Conservation (phyloP, 2,888 invertebrate genomes). For the Vanessa cardui region DNA sequence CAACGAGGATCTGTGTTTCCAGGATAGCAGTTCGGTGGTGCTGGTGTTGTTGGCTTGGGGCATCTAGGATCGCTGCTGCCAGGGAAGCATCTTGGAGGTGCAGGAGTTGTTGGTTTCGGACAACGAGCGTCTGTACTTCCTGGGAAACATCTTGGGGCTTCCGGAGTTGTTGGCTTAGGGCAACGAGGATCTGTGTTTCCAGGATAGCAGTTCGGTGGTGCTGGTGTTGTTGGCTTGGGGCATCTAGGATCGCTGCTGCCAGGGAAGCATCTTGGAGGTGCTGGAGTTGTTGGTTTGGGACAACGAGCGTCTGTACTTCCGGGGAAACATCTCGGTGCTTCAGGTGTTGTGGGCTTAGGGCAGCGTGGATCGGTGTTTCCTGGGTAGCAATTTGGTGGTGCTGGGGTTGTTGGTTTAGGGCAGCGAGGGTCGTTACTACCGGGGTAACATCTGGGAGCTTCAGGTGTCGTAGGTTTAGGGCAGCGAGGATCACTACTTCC, state of each 20-base stretch:
- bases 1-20: constrained; percentile 56
- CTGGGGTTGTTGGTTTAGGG: constrained; percentile 44
- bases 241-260: constrained; percentile 50
- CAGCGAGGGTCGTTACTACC: constrained; percentile 22
- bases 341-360: constrained; percentile 46
- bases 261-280: no score
- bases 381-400: constrained; percentile 49
- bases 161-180: constrained; percentile 49
- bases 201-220: constrained; percentile 56
- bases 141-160: constrained; percentile 50
- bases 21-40: no score
- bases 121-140: constrained; percentile 53
- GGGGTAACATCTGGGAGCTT: no score
- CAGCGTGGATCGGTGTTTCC: constrained; percentile 48
- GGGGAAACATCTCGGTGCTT: no score
- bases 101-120: constrained; percentile 49
- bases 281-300: no score
- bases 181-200: constrained; percentile 58
- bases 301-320: no score
- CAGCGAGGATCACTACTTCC: constrained; percentile 25
- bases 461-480: neutral
- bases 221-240: constrained; percentile 52
- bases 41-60: constrained; percentile 49
- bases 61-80: constrained; percentile 63
- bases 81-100: constrained; percentile 57